A percentile compares a stretch with the other conserved stretches of the same genome.
Conservation (phyloP, 2,888 invertebrate species). For the Cheilosia vulpina region DNA sequence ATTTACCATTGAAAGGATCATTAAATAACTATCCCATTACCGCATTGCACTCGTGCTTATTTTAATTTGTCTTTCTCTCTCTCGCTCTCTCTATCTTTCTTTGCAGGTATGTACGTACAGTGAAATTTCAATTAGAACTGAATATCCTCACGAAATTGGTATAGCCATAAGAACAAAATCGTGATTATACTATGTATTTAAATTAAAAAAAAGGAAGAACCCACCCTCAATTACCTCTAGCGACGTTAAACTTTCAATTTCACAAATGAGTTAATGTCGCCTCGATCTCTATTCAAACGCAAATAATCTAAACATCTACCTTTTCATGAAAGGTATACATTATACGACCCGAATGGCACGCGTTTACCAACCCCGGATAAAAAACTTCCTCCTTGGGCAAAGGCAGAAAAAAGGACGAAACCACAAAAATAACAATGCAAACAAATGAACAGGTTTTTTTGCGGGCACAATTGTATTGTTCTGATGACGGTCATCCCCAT, state of each 20-base stretch:
- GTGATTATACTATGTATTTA: slow-evolving; percentile 10
- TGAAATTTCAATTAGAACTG: not conserved
- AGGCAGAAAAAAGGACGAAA: slow-evolving; percentile 27
- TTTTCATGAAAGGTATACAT: slow-evolving; percentile 6
- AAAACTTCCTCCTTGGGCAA: slow-evolving; percentile 11
- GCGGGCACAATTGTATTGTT: slow-evolving; percentile 37
- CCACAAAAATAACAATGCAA: slow-evolving; percentile 61
- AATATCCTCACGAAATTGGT: slow-evolving; percentile 10
- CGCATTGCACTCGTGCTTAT: not conserved
- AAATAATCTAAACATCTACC: slow-evolving; percentile 34
- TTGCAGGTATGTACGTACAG: slow-evolving; percentile 37
- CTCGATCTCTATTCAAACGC: not conserved
- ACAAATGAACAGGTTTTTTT: slow-evolving; percentile 61
- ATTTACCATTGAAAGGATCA: slow-evolving; percentile 13
- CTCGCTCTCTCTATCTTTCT: slow-evolving; percentile 13
- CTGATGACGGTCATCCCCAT: slow-evolving; percentile 45
- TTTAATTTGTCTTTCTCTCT: not conserved
- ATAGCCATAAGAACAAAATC: slow-evolving; percentile 29
- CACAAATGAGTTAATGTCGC: slow-evolving; percentile 15
- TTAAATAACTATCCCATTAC: not conserved
- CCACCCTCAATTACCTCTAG: not conserved
- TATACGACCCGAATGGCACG: slow-evolving; percentile 21
- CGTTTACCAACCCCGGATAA: slow-evolving; percentile 18
- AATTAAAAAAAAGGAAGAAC: not conserved
- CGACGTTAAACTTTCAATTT: slow-evolving; percentile 23